A percentile compares a stretch with the other conserved stretches of the same genome.
Evolutionary conservation across 2,797 vertebrate genomes (phyloP).

Genomic region (Kryptopterus vitreolus): DNA sequence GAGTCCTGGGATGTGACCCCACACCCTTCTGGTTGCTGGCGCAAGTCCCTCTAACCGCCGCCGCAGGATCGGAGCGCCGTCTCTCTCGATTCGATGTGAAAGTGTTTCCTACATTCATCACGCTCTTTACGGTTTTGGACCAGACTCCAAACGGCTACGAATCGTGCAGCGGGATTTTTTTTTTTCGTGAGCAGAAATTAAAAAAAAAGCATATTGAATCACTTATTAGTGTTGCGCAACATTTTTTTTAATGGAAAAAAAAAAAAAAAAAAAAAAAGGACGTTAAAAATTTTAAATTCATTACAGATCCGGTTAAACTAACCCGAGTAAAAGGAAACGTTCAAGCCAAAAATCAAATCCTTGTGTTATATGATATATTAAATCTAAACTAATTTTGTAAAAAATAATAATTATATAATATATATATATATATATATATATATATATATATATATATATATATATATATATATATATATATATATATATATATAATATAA

Average conservation of each 20-base stretch:
- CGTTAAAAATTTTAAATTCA: no score
- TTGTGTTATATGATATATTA: no score
- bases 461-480: no score
- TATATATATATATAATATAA: no score
- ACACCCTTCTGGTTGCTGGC: constrained; percentile 23
- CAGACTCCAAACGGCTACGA: constrained; percentile 16
- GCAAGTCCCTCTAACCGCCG: neutral
- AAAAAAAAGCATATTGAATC: constrained; percentile 26
- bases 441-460: no score
- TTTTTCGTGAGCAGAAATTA: constrained; percentile 2
- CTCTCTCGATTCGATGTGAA: constrained; percentile 16
- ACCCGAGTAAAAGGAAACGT: neutral
- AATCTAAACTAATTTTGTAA: no score
- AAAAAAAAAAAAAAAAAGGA: no score
- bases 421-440: no score
- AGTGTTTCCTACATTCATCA: constrained; percentile 36
- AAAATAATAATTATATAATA: no score
- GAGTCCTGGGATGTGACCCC: constrained; percentile 10
- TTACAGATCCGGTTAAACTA: neutral
- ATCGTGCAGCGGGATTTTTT: constrained; percentile 5
- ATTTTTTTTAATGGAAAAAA: no score
- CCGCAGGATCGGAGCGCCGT: neutral
- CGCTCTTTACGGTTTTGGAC: constrained; percentile 27
- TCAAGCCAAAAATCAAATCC: no score
- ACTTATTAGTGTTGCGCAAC: constrained; percentile 20